Evolutionary conservation across 2,888 invertebrate species (phyloP), one percentile per base, ranked within the genome.

Genomic region (Tanypteryx hageni): DNA sequence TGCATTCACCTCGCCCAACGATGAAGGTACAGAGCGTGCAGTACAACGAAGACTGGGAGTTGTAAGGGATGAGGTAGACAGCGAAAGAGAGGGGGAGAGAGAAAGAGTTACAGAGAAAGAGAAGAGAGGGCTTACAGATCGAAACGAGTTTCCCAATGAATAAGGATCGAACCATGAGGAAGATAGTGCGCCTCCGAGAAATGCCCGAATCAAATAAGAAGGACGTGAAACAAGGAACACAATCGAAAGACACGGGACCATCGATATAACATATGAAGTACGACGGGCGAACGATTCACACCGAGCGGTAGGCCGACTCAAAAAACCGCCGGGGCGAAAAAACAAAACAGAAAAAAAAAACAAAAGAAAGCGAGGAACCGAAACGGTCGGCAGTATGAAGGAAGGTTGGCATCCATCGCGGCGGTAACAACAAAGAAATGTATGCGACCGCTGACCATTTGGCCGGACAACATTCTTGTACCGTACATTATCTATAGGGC

Each of bases 61-160:
- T 44, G 4, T 8, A 18, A 64, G 89, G 22, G 44, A 18, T 44
- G 5, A 44, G 27, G 61, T 11, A 56, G 44, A 5, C 4, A 14
- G 86, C n/a, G 27, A 22, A 9, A 59, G 27, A 22, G 22, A 5
- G 59, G 16, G 59, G 58, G 27, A 59, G 58, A 7, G 59, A 4
- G 82, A n/a, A n/a, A n/a, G n/a, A n/a, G n/a, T n/a, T n/a, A n/a
- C n/a, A n/a, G n/a, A 44, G 31, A 44, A 27, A 44, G 44, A 27
- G 59, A 11, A 10, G 58, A 1, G 14, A 57, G 85, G 13, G 13
- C 58, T 59, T 44, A 58, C n/a, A 59, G 59, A 86, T 59, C 59
- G 86, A 27, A 86, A 86, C 86, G 61, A 86, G 86, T 86, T 86
- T 59, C 61, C 31, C 59, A 5, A 85, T 85, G 85, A 85, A 85